A percentile compares a stretch with the other conserved stretches of the same genome.
phyloP scores from a whole-genome alignment of 1,140 invertebrate species.

The Wasmannia auropunctata region DNA sequence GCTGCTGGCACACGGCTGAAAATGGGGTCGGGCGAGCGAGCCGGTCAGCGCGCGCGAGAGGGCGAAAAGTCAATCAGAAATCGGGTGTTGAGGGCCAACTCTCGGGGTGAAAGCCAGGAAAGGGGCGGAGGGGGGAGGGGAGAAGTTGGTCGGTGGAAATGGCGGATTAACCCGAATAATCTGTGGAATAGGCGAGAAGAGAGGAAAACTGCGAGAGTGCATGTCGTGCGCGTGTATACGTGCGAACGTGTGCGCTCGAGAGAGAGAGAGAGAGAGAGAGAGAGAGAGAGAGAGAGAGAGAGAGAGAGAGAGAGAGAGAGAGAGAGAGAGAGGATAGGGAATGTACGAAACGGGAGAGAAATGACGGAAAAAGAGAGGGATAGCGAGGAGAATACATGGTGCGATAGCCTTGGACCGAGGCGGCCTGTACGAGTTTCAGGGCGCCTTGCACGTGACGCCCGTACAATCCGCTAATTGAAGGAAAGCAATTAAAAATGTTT shows the following conservation, averaged over 20 bases:
- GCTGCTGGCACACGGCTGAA: background rate
- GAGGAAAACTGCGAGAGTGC: slow-evolving; percentile 18
- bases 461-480: slow-evolving; percentile 60
- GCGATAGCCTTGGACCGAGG: slow-evolving; percentile 29
- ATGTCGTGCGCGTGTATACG: slow-evolving; percentile 3
- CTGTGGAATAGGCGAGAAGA: slow-evolving; percentile 40
- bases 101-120: background rate
- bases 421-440: slow-evolving; percentile 27
- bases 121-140: too few relatives aligned
- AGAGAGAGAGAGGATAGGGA: background rate
- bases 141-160: slow-evolving; percentile 46
- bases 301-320: too few relatives aligned
- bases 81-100: slow-evolving; percentile 54
- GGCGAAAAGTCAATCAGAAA: slow-evolving; percentile 71
- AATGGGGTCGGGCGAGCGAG: slow-evolving; percentile 49
- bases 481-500: slow-evolving; percentile 74
- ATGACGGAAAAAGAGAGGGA: slow-evolving; percentile 16
- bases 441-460: slow-evolving; percentile 32
- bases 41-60: slow-evolving; percentile 17
- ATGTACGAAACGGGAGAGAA: slow-evolving; percentile 10
- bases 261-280: background rate
- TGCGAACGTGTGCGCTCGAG: background rate
- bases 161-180: slow-evolving; percentile 70
- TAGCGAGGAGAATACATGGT: slow-evolving; percentile 12
- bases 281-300: background rate